phyloP scores from a whole-genome alignment of 2,113 vertebrate genomes.

The Poeciliopsis prolifica region DNA sequence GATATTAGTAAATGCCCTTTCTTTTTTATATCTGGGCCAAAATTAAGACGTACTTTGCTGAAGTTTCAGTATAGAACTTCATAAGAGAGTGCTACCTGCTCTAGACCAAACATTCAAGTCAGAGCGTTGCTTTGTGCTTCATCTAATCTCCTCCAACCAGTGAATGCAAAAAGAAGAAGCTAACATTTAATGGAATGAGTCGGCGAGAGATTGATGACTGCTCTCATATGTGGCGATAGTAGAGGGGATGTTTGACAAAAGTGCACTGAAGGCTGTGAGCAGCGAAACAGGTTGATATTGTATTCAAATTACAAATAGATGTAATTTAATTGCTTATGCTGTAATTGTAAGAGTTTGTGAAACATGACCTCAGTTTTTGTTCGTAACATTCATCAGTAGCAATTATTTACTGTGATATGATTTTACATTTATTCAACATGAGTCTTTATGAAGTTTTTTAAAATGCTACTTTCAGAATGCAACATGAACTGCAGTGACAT shows the following conservation, averaged over 20 bases:
- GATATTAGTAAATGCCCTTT: conserved; percentile 6
- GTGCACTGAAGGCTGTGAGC: not conserved
- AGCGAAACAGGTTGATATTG: not conserved
- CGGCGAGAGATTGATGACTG: conserved; percentile 43
- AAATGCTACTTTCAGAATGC: not conserved
- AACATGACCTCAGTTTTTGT: not conserved
- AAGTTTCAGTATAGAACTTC: conserved; percentile 3
- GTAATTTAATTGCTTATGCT: not conserved
- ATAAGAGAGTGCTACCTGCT: conserved; percentile 1
- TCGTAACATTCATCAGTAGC: not conserved
- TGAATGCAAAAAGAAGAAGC: conserved; percentile 44
- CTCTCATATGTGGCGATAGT: conserved; percentile 28
- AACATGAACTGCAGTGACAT: not conserved
- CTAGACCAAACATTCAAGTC: conserved; percentile 31
- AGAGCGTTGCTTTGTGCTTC: conserved; percentile 24
- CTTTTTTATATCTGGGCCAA: not conserved
- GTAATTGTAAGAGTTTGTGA: not conserved
- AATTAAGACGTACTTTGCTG: not conserved
- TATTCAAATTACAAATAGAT: not conserved
- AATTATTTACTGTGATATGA: not conserved
- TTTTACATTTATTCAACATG: not conserved
- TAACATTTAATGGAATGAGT: conserved; percentile 52
- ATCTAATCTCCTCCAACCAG: conserved; percentile 46
- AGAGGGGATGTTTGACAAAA: conserved; percentile 27
- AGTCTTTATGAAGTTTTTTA: not conserved